Conservation (phyloP, 2,113 vertebrate species). For the Poeciliopsis prolifica region DNA sequence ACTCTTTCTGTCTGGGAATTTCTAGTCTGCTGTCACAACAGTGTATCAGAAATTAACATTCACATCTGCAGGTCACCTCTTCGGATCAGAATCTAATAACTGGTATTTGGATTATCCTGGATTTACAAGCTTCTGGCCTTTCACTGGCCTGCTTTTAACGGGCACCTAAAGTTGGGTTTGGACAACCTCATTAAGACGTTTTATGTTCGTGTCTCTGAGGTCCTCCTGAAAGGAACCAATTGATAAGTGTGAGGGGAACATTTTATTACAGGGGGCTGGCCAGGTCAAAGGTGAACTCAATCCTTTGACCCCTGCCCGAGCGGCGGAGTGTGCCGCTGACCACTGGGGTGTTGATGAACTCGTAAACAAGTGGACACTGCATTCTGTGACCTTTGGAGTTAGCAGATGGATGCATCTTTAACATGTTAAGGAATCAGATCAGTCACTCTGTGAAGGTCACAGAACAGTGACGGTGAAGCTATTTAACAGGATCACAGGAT, state of each 20-base stretch:
- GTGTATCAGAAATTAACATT: neutral
- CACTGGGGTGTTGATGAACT: slow-evolving; percentile 74
- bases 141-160: slow-evolving; percentile 47
- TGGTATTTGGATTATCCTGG: slow-evolving; percentile 3
- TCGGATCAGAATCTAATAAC: neutral
- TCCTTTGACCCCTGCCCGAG: slow-evolving; percentile 46
- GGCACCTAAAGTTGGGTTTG: slow-evolving; percentile 23
- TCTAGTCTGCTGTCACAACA: neutral
- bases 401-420: slow-evolving; percentile 49
- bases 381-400: slow-evolving; percentile 71
- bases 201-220: slow-evolving; percentile 16
- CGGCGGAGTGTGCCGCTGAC: slow-evolving; percentile 64
- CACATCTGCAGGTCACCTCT: neutral
- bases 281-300: slow-evolving; percentile 67
- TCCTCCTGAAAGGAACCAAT: slow-evolving; percentile 37
- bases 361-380: slow-evolving; percentile 61
- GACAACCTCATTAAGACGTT: slow-evolving; percentile 52
- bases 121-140: slow-evolving; percentile 59
- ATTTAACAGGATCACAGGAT: neutral
- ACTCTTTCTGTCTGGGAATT: neutral
- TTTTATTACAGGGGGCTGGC: slow-evolving; percentile 60
- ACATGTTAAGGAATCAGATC: slow-evolving; percentile 37
- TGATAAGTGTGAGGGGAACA: slow-evolving; percentile 52
- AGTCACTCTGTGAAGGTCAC: slow-evolving; percentile 31
- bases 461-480: neutral